These are phyloP conservation scores for Nasonovia ribisnigri DNA, from an alignment of 2,888 invertebrate species.

Conservation along the genomic window DNA sequence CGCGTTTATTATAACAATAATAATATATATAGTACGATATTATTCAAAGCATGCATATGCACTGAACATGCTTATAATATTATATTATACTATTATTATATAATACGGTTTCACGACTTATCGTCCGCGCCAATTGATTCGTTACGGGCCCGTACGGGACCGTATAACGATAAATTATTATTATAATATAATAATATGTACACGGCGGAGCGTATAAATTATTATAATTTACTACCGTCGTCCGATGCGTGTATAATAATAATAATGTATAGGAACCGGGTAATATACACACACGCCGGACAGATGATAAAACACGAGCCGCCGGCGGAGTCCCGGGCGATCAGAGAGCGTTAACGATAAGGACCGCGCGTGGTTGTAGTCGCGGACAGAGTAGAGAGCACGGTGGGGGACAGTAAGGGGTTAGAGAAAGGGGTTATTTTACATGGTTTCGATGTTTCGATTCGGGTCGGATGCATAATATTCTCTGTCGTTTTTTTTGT, in stretches of 20 bases:
- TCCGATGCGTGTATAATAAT: slow-evolving; percentile 4
- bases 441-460: slow-evolving; percentile 26
- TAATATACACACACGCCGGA: not conserved
- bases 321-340: not conserved
- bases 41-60: not conserved
- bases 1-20: not conserved
- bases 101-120: slow-evolving; percentile 36
- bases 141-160: slow-evolving; percentile 22
- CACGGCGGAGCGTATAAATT: slow-evolving; percentile 17
- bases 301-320: slow-evolving; percentile 16
- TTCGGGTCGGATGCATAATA: not conserved
- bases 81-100: not conserved
- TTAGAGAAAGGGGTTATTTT: not conserved
- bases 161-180: slow-evolving; percentile 22
- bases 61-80: not conserved
- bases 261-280: not conserved
- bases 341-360: not conserved
- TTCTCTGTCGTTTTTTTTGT: not conserved
- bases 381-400: not conserved
- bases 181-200: not conserved
- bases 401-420: not conserved
- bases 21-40: not conserved
- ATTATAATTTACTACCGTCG: slow-evolving; percentile 41
- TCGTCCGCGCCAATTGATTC: slow-evolving; percentile 38
- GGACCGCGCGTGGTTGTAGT: not conserved